Evolutionary conservation across 2,113 vertebrate species (phyloP), one percentile per base, ranked within the genome.

Genomic region (Stegostoma tigrinum): DNA sequence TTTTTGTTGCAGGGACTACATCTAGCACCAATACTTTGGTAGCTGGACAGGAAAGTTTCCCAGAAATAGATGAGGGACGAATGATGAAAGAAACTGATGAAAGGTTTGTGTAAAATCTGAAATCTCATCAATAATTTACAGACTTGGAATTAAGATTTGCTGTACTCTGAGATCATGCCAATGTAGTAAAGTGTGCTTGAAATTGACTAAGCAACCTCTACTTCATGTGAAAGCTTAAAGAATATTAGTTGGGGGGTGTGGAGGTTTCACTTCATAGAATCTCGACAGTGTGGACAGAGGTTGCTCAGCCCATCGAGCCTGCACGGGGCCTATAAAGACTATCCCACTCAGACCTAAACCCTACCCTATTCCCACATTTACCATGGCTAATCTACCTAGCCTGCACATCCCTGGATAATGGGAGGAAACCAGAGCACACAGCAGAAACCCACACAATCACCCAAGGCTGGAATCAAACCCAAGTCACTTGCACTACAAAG

Each of bases 21-120:
- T 99, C 99, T 45, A 99, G 99, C 97, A 99, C 98, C 96, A 99
- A 99, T 96, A 99, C 99, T 0, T 98, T 99, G 72, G 99, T 99
- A 30, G 98, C 99, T 0, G 99, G 98, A 55, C 99, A 99, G 96
- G 99, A 99, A 21, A 98, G 97, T 96, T 98, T 99, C 96, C 97
- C 98, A 67, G 99, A 99, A 0, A 97, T 96, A 0, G 99, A 99
- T 66, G 99, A 99, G 78, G 98, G 96, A 97, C 99, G 98, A 97
- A 96, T 98, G 48, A 96, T 97, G 96, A 98, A 99, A 97, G 99
- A 99, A 96, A 98, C 97, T 17, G 99, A 99, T 96, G 99, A 99
- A 95, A 98, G 99, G 99, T 98, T 55, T 96, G 98, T 97, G 70
- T 61, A 12, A 34, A 48, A 52, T 52, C 42, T 48, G 72, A 70